These are phyloP conservation scores for Bagarius yarrelli DNA, from an alignment of 2,113 vertebrate species.

Conservation along the genomic window DNA sequence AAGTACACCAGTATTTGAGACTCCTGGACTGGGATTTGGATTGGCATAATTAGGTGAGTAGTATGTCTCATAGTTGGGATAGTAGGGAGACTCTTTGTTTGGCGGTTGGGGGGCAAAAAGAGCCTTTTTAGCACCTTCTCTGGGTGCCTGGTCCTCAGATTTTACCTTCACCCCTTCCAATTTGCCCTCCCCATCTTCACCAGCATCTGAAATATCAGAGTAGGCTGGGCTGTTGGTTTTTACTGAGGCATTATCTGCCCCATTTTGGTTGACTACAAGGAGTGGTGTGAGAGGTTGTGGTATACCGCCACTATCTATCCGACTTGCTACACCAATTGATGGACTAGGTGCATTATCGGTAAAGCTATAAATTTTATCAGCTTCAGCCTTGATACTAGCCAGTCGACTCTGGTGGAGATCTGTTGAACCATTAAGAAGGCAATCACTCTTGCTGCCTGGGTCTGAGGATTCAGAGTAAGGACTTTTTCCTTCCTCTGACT, in stretches of 20 bases:
- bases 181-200: conserved; percentile 94
- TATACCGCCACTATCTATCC: conserved; percentile 81
- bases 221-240: conserved; percentile 95
- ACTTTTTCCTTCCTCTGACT: conserved; percentile 89
- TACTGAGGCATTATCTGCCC: conserved; percentile 85
- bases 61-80: conserved; percentile 87
- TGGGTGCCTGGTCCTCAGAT: conserved; percentile 84
- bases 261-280: conserved; percentile 89
- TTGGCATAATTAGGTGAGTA: conserved; percentile 92
- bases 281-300: conserved; percentile 83
- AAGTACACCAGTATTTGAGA: conserved; percentile 74
- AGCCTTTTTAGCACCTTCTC: conserved; percentile 92
- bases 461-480: conserved; percentile 86
- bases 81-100: conserved; percentile 91
- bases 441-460: conserved; percentile 80
- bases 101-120: conserved; percentile 85
- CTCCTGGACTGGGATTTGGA: conserved; percentile 77
- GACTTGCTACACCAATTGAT: conserved; percentile 87
- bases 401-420: conserved; percentile 94
- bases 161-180: conserved; percentile 82
- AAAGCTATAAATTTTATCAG: conserved; percentile 98
- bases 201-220: conserved; percentile 96
- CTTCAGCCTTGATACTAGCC: conserved; percentile 97
- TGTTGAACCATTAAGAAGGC: conserved; percentile 88
- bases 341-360: conserved; percentile 96